Conservation (phyloP, 2,797 vertebrate species). For the Lycodopsis pacificus region DNA sequence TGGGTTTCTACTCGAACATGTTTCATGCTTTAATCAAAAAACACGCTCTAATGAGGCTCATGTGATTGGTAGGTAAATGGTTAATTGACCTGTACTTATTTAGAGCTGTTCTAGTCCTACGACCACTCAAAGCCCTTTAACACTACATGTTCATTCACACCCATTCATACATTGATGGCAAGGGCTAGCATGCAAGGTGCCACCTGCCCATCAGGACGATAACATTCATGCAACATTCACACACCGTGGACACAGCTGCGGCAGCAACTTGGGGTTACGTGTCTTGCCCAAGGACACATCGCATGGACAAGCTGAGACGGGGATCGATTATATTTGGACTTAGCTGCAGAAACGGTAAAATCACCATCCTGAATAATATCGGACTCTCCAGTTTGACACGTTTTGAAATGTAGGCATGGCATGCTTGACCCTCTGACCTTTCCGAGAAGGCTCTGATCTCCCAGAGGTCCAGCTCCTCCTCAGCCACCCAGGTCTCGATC, state of each 20-base stretch:
- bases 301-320: neutral
- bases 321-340: neutral
- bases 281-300: neutral
- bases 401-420: neutral
- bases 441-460: conserved; percentile 99
- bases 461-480: conserved; percentile 98
- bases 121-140: no score
- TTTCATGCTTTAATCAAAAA: no score
- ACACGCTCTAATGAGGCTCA: no score
- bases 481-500: conserved; percentile 96
- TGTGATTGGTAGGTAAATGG: no score
- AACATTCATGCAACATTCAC: no score
- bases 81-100: no score
- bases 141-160: neutral
- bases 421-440: conserved; percentile 82
- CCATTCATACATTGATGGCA: neutral
- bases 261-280: no score
- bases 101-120: no score
- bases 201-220: no score
- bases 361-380: neutral
- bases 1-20: neutral
- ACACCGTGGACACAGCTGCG: no score
- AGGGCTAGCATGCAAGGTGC: neutral
- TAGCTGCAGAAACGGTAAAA: neutral
- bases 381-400: neutral